Conservation (phyloP, 1,140 invertebrate genomes). For the Intoshia linei region DNA sequence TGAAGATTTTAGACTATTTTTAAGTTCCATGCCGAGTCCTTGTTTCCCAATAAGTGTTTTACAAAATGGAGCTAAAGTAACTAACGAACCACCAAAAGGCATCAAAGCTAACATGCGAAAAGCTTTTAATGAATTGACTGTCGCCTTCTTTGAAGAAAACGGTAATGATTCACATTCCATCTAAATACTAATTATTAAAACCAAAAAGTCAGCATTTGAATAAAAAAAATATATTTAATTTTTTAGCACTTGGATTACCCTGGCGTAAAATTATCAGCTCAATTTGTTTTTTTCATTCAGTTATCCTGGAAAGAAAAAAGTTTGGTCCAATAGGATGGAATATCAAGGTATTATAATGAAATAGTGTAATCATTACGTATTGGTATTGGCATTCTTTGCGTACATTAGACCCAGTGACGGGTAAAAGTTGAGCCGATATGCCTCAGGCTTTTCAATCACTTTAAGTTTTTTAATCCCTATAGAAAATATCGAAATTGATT, state of each 20-base stretch:
- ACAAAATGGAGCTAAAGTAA: constrained; percentile 25
- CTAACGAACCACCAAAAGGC: constrained; percentile 24
- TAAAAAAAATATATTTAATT: constrained; percentile 1
- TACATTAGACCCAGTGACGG: no score
- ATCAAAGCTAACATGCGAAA: constrained; percentile 32
- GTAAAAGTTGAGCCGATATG: no score
- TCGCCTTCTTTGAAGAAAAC: constrained; percentile 38
- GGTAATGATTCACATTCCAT: constrained; percentile 23
- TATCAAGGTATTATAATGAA: constrained; percentile 27
- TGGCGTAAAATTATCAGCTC: constrained; percentile 34
- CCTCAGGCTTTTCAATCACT: no score
- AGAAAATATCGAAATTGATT: no score
- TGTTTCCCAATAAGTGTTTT: constrained; percentile 21
- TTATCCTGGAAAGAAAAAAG: constrained; percentile 53
- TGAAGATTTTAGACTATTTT: constrained; percentile 19
- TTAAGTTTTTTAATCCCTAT: no score
- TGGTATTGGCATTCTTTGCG: no score
- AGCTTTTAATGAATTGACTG: constrained; percentile 24
- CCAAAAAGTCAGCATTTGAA: neutral
- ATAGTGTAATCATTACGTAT: no score
- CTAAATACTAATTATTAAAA: constrained; percentile 2
- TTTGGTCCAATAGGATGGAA: constrained; percentile 63
- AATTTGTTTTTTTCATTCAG: constrained; percentile 37
- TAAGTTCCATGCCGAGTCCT: constrained; percentile 22
- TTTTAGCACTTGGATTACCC: constrained; percentile 31